Conservation (phyloP, 2,888 invertebrate genomes). For the Epiperipatus broadwayi region DNA sequence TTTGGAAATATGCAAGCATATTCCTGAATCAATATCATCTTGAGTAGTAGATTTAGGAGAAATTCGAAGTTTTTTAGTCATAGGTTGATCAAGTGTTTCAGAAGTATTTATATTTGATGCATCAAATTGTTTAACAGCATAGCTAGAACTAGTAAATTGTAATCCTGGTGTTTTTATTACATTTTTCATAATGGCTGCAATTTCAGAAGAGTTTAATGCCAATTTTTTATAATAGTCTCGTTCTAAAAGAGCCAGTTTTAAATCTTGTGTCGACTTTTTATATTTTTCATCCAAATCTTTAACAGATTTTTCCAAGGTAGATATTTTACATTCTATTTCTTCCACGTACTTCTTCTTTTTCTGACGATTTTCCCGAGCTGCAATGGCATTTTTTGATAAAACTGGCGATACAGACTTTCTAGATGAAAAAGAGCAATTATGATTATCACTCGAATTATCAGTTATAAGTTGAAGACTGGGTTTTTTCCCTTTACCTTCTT, state of each 20-base stretch:
- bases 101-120: too few relatives aligned
- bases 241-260: slow-evolving; percentile 31
- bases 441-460: too few relatives aligned
- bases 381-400: slow-evolving; percentile 39
- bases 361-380: slow-evolving; percentile 42
- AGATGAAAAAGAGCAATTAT: too few relatives aligned
- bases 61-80: too few relatives aligned
- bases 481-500: too few relatives aligned
- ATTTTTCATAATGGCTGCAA: slow-evolving; percentile 33
- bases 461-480: too few relatives aligned
- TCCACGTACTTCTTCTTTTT: slow-evolving; percentile 41
- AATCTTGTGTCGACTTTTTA: slow-evolving; percentile 30
- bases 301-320: slow-evolving; percentile 37
- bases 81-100: too few relatives aligned
- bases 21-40: slow-evolving; percentile 29
- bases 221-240: slow-evolving; percentile 38
- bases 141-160: slow-evolving; percentile 20
- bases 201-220: slow-evolving; percentile 36
- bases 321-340: too few relatives aligned
- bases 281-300: slow-evolving; percentile 32
- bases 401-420: too few relatives aligned
- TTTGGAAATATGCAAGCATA: slow-evolving; percentile 39
- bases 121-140: not conserved
- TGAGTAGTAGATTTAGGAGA: too few relatives aligned
- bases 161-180: slow-evolving; percentile 29